Conservation (phyloP, 2,113 vertebrate genomes). For the Patagioenas fasciata region DNA sequence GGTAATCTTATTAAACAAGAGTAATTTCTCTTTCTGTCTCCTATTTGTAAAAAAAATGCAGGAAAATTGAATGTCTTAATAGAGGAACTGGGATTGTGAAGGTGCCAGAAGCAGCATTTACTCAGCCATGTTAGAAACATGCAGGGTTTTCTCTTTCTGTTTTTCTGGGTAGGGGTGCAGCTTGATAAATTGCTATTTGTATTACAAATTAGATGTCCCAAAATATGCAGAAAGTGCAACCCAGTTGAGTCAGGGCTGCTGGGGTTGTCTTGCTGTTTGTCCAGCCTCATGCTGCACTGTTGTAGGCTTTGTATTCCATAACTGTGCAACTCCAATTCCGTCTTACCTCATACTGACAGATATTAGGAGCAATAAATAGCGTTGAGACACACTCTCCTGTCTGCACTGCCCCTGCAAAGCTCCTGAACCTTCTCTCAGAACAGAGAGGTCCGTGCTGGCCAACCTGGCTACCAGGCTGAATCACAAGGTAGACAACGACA, state of each 20-base stretch:
- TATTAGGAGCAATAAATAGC: not conserved
- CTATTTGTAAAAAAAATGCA: not conserved
- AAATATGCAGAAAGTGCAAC: not conserved
- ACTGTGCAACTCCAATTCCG: not conserved
- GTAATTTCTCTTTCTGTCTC: not conserved
- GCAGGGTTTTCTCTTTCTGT: not conserved
- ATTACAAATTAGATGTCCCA: not conserved
- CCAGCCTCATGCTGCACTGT: not conserved
- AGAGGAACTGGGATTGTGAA: not conserved
- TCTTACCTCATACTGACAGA: not conserved
- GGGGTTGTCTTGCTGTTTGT: not conserved
- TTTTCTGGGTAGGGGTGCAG: not conserved
- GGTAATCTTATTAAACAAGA: not conserved
- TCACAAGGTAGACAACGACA: slow-evolving; percentile 34
- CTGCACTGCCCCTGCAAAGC: not conserved
- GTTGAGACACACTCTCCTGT: fast-evolving
- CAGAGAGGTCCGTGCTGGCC: not conserved
- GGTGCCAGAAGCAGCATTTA: not conserved
- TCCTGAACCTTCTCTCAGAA: not conserved
- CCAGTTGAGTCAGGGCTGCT: not conserved
- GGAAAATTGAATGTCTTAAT: not conserved
- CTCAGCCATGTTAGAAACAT: not conserved
- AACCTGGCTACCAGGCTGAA: not conserved
- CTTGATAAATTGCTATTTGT: not conserved
- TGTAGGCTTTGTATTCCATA: not conserved